Percentiles rank a stretch among this genome's conserved stretches.
Evolutionary conservation across 1,140 invertebrate species (phyloP).

Genomic region (Heliothis virescens): DNA sequence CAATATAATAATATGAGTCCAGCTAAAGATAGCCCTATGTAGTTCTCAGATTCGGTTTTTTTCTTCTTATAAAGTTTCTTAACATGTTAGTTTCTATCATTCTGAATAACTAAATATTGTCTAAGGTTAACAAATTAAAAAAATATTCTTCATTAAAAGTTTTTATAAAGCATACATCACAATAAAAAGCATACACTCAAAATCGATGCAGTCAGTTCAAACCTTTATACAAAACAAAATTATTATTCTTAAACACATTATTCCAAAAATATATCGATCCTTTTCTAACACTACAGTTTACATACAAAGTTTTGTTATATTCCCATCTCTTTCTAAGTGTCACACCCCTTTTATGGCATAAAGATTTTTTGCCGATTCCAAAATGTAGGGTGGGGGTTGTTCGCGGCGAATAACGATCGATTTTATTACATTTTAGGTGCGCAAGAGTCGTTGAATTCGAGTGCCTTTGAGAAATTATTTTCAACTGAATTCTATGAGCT

Average conservation of each 20-base stretch:
- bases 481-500: not conserved
- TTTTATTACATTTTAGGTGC: conserved; percentile 39
- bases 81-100: too few relatives aligned
- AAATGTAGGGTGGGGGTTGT: conserved; percentile 3
- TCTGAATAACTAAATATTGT: too few relatives aligned
- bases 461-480: conserved; percentile 16
- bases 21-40: too few relatives aligned
- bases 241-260: conserved; percentile 7
- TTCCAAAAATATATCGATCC: conserved; percentile 19
- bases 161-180: too few relatives aligned
- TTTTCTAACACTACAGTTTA: not conserved
- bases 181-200: not conserved
- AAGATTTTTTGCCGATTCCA: not conserved
- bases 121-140: too few relatives aligned
- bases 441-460: conserved; percentile 40
- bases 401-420: conserved; percentile 24
- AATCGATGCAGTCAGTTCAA: not conserved
- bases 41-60: too few relatives aligned
- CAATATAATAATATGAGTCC: too few relatives aligned
- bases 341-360: conserved; percentile 25
- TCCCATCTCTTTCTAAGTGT: conserved; percentile 38
- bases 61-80: too few relatives aligned
- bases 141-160: too few relatives aligned
- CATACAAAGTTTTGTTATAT: not conserved
- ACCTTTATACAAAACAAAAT: conserved; percentile 39